These are phyloP conservation scores for Fundulus diaphanus DNA, from an alignment of 2,797 vertebrate species.

Conservation along the genomic window DNA sequence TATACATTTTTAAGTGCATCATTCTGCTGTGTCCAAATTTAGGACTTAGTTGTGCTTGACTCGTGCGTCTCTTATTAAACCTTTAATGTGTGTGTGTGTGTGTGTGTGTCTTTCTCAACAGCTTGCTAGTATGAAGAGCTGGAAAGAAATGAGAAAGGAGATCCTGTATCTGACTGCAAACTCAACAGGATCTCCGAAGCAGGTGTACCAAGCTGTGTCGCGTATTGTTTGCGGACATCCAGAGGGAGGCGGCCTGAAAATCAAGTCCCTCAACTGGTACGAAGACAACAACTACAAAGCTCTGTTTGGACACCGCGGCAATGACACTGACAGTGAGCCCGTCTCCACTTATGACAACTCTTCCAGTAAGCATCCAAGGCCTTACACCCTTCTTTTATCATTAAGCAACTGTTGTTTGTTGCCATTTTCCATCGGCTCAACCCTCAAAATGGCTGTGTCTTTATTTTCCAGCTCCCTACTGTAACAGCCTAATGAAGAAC, in stretches of 20 bases:
- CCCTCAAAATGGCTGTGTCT: conserved; percentile 6
- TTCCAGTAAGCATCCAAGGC: conserved; percentile 85
- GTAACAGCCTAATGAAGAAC: conserved; percentile 92
- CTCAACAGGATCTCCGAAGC: conserved; percentile 86
- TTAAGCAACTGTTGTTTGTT: background rate
- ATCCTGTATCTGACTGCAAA: conserved; percentile 90
- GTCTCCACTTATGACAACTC: conserved; percentile 91
- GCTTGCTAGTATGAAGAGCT: conserved; percentile 92
- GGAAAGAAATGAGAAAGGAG: conserved; percentile 95
- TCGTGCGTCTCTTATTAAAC: background rate
- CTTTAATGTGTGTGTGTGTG: conserved; percentile 17
- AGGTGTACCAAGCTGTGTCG: conserved; percentile 95
- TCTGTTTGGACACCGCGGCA: conserved; percentile 89
- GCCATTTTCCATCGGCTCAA: background rate
- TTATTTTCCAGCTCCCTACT: conserved; percentile 88
- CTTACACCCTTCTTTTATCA: background rate
- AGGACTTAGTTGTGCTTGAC: background rate
- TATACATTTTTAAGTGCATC: background rate
- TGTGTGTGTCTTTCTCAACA: conserved; percentile 50
- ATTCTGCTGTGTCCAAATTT: background rate
- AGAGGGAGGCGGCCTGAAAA: conserved; percentile 94
- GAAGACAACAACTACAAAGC: conserved; percentile 99
- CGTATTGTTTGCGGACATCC: conserved; percentile 97
- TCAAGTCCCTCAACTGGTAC: conserved; percentile 99
- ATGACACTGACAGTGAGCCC: conserved; percentile 85